Conservation (phyloP, 2,113 vertebrate genomes). For the Albula glossodonta region DNA sequence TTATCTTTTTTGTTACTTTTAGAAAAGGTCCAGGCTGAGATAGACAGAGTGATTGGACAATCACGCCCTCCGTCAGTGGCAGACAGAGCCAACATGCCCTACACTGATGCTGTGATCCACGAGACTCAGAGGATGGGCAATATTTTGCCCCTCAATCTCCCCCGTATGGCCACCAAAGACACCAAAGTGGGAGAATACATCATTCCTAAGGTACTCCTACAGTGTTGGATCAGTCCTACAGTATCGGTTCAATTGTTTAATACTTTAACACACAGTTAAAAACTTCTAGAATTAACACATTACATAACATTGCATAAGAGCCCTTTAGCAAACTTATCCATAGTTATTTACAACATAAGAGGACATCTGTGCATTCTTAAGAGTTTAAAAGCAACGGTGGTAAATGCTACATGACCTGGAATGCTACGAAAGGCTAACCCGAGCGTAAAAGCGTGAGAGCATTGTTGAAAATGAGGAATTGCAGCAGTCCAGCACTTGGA, state of each 20-base stretch:
- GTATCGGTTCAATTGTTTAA: not conserved
- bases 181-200: conserved; percentile 60
- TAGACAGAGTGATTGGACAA: conserved; percentile 43
- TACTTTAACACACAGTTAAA: too few relatives aligned
- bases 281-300: too few relatives aligned
- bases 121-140: conserved; percentile 81
- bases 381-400: too few relatives aligned
- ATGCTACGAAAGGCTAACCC: too few relatives aligned
- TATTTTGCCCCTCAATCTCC: conserved; percentile 71
- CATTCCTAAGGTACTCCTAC: conserved; percentile 78
- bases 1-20: not conserved
- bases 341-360: too few relatives aligned
- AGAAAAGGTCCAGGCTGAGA: conserved; percentile 56
- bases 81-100: conserved; percentile 68
- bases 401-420: too few relatives aligned
- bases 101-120: conserved; percentile 80
- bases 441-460: too few relatives aligned
- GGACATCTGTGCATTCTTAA: too few relatives aligned
- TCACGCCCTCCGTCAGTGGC: conserved; percentile 41
- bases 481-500: not conserved
- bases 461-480: not conserved
- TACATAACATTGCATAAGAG: too few relatives aligned
- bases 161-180: conserved; percentile 62
- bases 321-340: too few relatives aligned
- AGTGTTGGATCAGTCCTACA: conserved; percentile 36